Evolutionary conservation across 1,140 invertebrate species (phyloP), one percentile per base, ranked within the genome.

Genomic region (Lucilia cuprina): DNA sequence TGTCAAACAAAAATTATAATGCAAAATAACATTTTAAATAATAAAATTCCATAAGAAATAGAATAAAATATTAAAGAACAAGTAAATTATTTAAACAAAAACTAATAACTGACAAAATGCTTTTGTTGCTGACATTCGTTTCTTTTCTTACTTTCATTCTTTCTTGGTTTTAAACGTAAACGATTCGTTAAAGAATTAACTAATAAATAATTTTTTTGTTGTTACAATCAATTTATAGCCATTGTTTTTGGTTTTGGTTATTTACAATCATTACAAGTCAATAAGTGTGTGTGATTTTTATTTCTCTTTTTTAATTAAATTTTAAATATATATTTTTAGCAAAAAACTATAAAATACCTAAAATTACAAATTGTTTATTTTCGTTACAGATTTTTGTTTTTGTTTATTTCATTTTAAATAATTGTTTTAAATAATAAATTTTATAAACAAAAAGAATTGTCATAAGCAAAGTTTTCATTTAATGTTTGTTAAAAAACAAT

Each of bases 81-180:
- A 82, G 21, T 21, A 82, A n/a, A 50, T 55, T 78, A 80, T 84
- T 82, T 77, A 85, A 83, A 85, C 78, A 83, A 83, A 70, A 89
- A 89, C 89, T 88, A 89, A 89, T 91, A 91, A 91, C 90, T 91
- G 90, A 91, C 90, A 91, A 91, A 91, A 91, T 91, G 90, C 88
- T 91, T 91, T 91, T 91, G 89, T 89, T 90, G 90, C 89, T 90
- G 89, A 88, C 88, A 83, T 83, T 74, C 14, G 34, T 47, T 14
- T 55, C 13, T 34, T 30, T 77, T 74, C n/a, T 84, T 5, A 14
- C 41, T 41, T 41, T 41, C n/a, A n/a, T 41, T 41, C 3, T 41
- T 41, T 41, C 35, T 41, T 10, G 41, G 41, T 41, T 41, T 41
- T 41, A 41, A 41, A 41, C 41, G 5, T 41, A 41, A 41, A n/a